Percentiles rank a stretch among this genome's conserved stretches.
Conservation (phyloP, 37 sponge, comb jelly and placozoan species). For the Beroe forskalii region DNA sequence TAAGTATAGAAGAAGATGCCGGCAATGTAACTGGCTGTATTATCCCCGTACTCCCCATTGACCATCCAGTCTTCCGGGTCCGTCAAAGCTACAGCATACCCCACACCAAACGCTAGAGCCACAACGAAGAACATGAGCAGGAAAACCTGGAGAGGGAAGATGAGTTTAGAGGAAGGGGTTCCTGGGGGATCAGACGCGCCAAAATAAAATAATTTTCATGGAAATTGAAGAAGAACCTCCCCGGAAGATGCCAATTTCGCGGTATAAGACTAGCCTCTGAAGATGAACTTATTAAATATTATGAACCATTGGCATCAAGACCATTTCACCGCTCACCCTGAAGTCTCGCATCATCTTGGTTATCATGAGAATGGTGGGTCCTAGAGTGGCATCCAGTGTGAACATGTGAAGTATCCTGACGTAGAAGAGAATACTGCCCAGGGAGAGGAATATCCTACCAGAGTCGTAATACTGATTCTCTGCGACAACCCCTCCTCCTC, state of each 20-base stretch:
- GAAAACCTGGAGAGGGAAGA: conserved; percentile 30
- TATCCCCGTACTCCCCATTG: background rate
- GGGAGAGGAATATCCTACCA: conserved; percentile 9
- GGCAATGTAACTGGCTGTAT: background rate
- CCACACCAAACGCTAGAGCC: conserved; percentile 48
- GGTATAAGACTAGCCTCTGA: too few species aligned
- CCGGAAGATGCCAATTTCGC: too few species aligned
- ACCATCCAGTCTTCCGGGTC: conserved; percentile 38
- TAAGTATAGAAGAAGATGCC: conserved; percentile 60
- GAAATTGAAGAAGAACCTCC: too few species aligned
- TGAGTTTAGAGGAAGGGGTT: background rate
- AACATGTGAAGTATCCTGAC: conserved; percentile 43
- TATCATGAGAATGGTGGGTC: conserved; percentile 57
- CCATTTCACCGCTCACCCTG: background rate
- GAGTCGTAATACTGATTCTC: background rate
- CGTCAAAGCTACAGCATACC: conserved; percentile 29
- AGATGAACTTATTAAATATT: too few species aligned
- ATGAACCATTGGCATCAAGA: too few species aligned
- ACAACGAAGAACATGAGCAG: conserved; percentile 25
- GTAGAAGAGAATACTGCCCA: background rate
- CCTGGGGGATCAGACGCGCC: too few species aligned
- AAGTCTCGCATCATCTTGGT: conserved; percentile 41
- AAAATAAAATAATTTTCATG: too few species aligned
- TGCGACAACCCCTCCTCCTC: too few species aligned
- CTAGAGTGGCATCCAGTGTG: conserved; percentile 1